Conservation (phyloP, 2,797 vertebrate species). For the Dallia pectoralis region DNA sequence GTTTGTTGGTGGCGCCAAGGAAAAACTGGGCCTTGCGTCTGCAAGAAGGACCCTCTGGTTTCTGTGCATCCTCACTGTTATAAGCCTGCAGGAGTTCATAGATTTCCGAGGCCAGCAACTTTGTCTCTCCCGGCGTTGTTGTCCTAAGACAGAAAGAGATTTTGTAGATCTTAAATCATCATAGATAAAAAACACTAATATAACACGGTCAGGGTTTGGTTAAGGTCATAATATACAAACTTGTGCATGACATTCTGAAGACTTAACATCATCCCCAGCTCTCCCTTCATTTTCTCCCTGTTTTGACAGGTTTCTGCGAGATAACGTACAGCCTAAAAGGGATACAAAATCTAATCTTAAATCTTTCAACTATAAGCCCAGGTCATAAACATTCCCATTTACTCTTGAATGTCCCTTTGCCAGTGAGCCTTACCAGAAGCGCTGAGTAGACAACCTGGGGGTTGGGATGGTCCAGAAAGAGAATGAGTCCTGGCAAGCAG, state of each 20-base stretch:
- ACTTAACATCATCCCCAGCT: slow-evolving; percentile 93
- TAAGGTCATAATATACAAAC: slow-evolving; percentile 70
- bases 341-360: slow-evolving; percentile 19
- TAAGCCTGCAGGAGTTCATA: slow-evolving; percentile 85
- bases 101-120: slow-evolving; percentile 86
- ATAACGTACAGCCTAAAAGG: slow-evolving; percentile 83
- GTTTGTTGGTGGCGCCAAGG: slow-evolving; percentile 89
- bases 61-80: slow-evolving; percentile 62
- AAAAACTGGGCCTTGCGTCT: slow-evolving; percentile 90
- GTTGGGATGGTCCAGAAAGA: slow-evolving; percentile 88
- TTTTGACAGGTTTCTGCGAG: slow-evolving; percentile 89
- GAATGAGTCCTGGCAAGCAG: slow-evolving; percentile 90
- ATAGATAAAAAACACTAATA: not conserved
- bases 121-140: slow-evolving; percentile 90
- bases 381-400: not conserved
- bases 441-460: slow-evolving; percentile 91
- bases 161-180: not conserved
- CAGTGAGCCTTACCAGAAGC: slow-evolving; percentile 79
- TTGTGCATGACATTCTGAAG: slow-evolving; percentile 89
- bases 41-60: slow-evolving; percentile 69
- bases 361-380: not conserved
- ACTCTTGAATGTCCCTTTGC: not conserved
- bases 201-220: not conserved
- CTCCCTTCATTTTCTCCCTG: slow-evolving; percentile 89
- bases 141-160: slow-evolving; percentile 62